A percentile compares a stretch with the other conserved stretches of the same genome.
These are phyloP conservation scores for Hydriomena furcata DNA, from an alignment of 2,888 invertebrate genomes.

Conservation along the genomic window DNA sequence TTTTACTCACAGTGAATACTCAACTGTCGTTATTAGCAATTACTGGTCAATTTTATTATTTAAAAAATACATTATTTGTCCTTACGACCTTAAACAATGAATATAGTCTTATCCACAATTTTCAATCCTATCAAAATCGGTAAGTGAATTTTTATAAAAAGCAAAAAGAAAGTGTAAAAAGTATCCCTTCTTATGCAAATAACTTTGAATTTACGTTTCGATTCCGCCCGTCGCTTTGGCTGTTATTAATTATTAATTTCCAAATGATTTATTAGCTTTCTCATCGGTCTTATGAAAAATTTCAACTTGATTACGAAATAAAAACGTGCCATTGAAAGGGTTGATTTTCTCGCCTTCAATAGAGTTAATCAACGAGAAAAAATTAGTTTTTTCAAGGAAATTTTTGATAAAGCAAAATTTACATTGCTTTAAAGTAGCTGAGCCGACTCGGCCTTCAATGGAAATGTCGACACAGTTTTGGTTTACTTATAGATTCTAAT, in stretches of 20 bases:
- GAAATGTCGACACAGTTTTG: background rate
- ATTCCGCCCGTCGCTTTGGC: conserved; percentile 65
- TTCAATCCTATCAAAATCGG: conserved; percentile 47
- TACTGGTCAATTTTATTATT: too few relatives aligned
- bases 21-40: too few relatives aligned
- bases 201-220: conserved; percentile 62
- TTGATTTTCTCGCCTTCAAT: conserved; percentile 58
- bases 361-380: conserved; percentile 64
- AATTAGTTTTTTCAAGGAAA: conserved; percentile 36
- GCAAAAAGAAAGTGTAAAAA: conserved; percentile 49
- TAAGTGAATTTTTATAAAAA: conserved; percentile 55
- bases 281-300: conserved; percentile 64
- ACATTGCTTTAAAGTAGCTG: conserved; percentile 10
- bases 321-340: conserved; percentile 68
- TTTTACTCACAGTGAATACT: too few relatives aligned
- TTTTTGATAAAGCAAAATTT: conserved; percentile 27
- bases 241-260: conserved; percentile 80
- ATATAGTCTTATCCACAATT: conserved; percentile 42
- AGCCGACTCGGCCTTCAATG: background rate
- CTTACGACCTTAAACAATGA: background rate
- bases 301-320: conserved; percentile 67
- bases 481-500: too few relatives aligned
- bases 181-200: conserved; percentile 77
- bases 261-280: conserved; percentile 76
- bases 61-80: too few relatives aligned